These are phyloP conservation scores for Balearica regulorum DNA, from an alignment of 2,797 vertebrate species.

Conservation along the genomic window DNA sequence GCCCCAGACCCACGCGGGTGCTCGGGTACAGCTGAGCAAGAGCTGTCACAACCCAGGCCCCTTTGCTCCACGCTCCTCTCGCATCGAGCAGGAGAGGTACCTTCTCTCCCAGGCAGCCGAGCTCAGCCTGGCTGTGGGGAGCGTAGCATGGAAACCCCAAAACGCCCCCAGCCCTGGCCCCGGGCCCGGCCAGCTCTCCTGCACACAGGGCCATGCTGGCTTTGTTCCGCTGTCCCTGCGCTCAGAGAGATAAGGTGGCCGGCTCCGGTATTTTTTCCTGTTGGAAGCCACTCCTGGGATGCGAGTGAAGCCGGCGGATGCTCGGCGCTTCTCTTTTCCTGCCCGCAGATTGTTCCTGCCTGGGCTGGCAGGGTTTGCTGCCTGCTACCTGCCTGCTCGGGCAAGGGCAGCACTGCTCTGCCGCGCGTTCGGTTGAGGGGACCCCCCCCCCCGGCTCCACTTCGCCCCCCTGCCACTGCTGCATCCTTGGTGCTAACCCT, in stretches of 20 bases:
- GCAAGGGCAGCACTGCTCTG: neutral
- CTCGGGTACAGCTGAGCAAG: neutral
- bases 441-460: neutral
- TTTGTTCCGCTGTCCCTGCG: conserved; percentile 1
- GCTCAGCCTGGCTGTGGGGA: neutral
- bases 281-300: conserved; percentile 53
- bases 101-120: neutral
- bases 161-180: neutral
- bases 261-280: conserved; percentile 72
- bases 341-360: neutral
- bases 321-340: conserved; percentile 40
- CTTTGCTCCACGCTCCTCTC: fast-evolving
- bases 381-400: neutral
- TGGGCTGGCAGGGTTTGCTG: neutral
- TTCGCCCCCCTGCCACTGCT: neutral
- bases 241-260: neutral
- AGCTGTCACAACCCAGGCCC: neutral
- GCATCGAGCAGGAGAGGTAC: fast-evolving
- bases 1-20: fast-evolving
- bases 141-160: neutral
- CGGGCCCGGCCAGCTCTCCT: neutral
- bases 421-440: fast-evolving
- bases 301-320: neutral
- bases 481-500: neutral
- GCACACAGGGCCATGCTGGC: neutral